Evolutionary conservation across 2,888 invertebrate genomes (phyloP).

Genomic region (Aphidius colemani): DNA sequence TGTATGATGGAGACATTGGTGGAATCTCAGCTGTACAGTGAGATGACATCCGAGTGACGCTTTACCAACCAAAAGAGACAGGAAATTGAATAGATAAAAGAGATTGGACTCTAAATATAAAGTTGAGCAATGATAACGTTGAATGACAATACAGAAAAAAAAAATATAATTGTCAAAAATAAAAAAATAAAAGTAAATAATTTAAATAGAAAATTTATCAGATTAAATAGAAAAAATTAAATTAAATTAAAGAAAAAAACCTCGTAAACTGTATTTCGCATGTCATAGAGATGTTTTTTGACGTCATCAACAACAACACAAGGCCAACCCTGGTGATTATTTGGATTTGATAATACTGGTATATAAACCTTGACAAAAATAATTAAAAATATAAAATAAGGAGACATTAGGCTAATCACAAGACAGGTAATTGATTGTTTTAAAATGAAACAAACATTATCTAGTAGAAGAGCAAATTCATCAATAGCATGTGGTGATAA

Average conservation of each 20-base stretch:
- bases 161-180: constrained; percentile 1
- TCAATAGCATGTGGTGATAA: constrained; percentile 73
- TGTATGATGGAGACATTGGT: background rate
- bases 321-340: constrained; percentile 77
- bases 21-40: background rate
- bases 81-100: constrained; percentile 17
- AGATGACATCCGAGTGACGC: background rate
- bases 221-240: background rate
- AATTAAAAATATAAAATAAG: background rate
- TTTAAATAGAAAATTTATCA: background rate
- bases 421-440: no score
- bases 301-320: constrained; percentile 74
- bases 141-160: constrained; percentile 1
- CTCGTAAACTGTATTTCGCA: constrained; percentile 74
- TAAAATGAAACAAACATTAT: constrained; percentile 61
- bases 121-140: constrained; percentile 11
- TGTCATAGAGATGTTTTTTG: constrained; percentile 70
- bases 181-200: background rate
- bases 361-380: constrained; percentile 64
- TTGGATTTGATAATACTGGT: constrained; percentile 73
- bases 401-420: no score
- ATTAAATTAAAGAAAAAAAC: constrained; percentile 49
- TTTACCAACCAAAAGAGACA: constrained; percentile 8
- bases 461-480: constrained; percentile 71
- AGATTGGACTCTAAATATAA: constrained; percentile 15